These are phyloP conservation scores for Desoria tigrina DNA, from an alignment of 2,888 invertebrate genomes.

Conservation along the genomic window DNA sequence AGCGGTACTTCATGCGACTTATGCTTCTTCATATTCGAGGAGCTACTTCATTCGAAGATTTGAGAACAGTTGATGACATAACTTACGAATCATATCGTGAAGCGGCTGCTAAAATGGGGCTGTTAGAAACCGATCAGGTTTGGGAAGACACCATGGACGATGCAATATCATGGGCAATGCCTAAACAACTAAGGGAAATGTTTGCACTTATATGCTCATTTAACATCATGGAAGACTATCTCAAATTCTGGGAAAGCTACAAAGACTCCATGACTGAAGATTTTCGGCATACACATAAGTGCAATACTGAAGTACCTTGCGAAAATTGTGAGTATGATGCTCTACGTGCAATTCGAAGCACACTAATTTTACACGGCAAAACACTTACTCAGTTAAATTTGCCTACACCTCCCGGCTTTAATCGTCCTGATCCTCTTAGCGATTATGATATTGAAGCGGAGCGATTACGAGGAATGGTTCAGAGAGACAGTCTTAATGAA, in stretches of 20 bases:
- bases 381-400: slow-evolving; percentile 18
- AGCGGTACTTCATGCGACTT: slow-evolving; percentile 50
- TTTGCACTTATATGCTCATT: slow-evolving; percentile 47
- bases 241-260: slow-evolving; percentile 51
- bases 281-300: neutral
- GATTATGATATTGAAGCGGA: slow-evolving; percentile 2
- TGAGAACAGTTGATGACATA: slow-evolving; percentile 43
- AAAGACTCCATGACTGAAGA: slow-evolving; percentile 39
- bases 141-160: slow-evolving; percentile 52
- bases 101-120: slow-evolving; percentile 37
- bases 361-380: slow-evolving; percentile 19
- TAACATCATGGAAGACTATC: slow-evolving; percentile 44
- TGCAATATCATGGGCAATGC: slow-evolving; percentile 50
- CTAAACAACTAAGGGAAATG: slow-evolving; percentile 47
- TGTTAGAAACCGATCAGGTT: slow-evolving; percentile 52
- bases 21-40: slow-evolving; percentile 41
- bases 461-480: neutral
- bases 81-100: slow-evolving; percentile 48
- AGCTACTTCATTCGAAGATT: slow-evolving; percentile 40
- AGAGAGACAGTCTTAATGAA: slow-evolving; percentile 10
- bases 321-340: slow-evolving; percentile 19
- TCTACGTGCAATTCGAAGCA: slow-evolving; percentile 28
- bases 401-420: slow-evolving; percentile 3
- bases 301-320: neutral
- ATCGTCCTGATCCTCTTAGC: neutral